Conservation (phyloP, 2,113 vertebrate species). For the Hypanus sabinus region DNA sequence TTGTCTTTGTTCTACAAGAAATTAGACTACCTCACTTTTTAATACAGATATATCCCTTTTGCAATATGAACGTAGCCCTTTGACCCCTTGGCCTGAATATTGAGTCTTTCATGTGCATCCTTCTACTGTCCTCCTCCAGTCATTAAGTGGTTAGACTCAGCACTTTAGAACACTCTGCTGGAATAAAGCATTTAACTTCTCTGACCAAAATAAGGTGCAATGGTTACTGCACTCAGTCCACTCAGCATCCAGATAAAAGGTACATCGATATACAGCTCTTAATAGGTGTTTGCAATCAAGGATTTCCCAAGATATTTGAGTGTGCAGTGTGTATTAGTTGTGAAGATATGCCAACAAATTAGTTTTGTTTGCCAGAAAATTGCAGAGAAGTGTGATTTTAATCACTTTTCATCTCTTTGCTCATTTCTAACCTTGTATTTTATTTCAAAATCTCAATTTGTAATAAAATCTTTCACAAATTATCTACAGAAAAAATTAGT, state of each 20-base stretch:
- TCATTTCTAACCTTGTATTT: background rate
- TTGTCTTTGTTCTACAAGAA: background rate
- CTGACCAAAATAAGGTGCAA: background rate
- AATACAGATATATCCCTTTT: background rate
- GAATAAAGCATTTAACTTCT: no score
- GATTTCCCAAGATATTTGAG: background rate
- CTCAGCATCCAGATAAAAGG: background rate
- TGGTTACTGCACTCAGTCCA: background rate
- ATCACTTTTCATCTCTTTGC: background rate
- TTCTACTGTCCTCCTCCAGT: background rate
- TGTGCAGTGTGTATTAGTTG: background rate
- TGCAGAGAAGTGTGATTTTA: background rate
- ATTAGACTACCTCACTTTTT: background rate
- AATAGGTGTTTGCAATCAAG: background rate
- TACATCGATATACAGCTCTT: background rate
- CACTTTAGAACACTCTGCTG: background rate
- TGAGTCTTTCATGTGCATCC: background rate
- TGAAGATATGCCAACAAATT: background rate
- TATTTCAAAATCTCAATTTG: background rate
- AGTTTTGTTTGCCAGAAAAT: background rate
- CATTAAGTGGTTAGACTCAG: background rate
- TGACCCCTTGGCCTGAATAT: background rate
- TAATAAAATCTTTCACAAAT: background rate
- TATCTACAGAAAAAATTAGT: background rate
- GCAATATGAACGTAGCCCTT: background rate